phyloP scores from a whole-genome alignment of 2,113 vertebrate genomes.

The Felis chaus region DNA sequence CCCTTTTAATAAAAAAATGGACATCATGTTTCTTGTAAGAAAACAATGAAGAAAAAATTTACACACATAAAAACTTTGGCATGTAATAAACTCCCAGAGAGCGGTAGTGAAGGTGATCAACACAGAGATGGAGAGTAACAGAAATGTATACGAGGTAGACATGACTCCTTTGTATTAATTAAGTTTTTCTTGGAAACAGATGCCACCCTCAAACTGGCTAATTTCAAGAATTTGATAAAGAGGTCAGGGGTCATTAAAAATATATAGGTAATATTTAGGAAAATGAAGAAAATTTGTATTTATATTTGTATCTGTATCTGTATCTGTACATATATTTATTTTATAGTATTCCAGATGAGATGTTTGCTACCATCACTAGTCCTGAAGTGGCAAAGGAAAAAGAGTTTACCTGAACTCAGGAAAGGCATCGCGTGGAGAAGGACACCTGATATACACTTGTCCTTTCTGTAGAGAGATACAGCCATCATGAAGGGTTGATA shows the following conservation, averaged over 20 bases:
- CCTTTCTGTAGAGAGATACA: not conserved
- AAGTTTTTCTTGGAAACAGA: not conserved
- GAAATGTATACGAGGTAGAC: not conserved
- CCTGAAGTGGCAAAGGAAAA: not conserved
- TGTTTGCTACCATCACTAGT: not conserved
- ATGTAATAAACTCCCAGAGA: not conserved
- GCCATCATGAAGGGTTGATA: no score
- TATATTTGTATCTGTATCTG: no score
- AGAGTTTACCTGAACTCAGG: not conserved
- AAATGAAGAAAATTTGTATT: not conserved
- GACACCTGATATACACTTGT: not conserved
- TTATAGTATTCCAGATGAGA: not conserved
- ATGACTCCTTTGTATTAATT: not conserved
- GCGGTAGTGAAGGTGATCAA: not conserved
- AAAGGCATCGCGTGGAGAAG: not conserved
- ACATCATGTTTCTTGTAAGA: not conserved
- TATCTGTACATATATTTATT: not conserved
- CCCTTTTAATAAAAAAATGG: not conserved
- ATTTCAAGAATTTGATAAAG: not conserved
- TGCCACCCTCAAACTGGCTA: not conserved
- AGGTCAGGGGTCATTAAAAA: not conserved
- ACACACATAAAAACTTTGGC: not conserved
- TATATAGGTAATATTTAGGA: not conserved
- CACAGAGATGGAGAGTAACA: not conserved
- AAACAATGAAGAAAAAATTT: not conserved